A percentile compares a stretch with the other conserved stretches of the same genome.
Conservation (phyloP, 2,797 vertebrate genomes). For the Alcedo atthis region DNA sequence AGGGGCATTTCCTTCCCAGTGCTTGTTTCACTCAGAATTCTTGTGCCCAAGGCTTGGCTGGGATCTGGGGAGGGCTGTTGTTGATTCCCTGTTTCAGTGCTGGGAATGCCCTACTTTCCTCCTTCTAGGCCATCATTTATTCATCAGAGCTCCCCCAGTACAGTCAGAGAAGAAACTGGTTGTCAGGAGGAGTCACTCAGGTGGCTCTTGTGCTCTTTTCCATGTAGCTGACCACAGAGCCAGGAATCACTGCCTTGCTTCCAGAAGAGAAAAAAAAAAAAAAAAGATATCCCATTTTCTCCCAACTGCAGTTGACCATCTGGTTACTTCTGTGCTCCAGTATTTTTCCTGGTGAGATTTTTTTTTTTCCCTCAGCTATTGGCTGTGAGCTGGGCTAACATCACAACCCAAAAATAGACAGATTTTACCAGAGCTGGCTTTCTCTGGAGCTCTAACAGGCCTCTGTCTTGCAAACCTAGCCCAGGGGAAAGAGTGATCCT, state of each 20-base stretch:
- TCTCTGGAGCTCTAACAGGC: not conserved
- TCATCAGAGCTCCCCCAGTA: not conserved
- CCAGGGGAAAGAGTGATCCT: not conserved
- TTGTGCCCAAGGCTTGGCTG: not conserved
- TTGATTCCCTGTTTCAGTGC: not conserved
- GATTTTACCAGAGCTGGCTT: not conserved
- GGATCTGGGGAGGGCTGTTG: not conserved
- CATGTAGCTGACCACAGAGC: not conserved
- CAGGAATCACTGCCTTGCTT: not conserved
- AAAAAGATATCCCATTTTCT: not conserved
- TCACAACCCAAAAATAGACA: not conserved
- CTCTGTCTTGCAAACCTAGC: not conserved
- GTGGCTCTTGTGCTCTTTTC: not conserved
- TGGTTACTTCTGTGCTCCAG: not conserved
- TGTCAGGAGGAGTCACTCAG: not conserved
- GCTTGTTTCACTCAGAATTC: not conserved
- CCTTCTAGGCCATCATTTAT: not conserved
- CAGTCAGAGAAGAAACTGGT: not conserved
- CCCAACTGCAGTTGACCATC: not conserved
- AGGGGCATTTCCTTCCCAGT: not conserved
- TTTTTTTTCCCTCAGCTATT: not conserved
- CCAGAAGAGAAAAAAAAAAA: not conserved
- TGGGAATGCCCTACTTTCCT: not conserved
- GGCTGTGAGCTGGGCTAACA: not conserved
- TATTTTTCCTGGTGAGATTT: conserved; percentile 24